Evolutionary conservation across 2,113 vertebrate species (phyloP), one percentile per base, ranked within the genome.

Genomic region (Laterallus jamaicensis): DNA sequence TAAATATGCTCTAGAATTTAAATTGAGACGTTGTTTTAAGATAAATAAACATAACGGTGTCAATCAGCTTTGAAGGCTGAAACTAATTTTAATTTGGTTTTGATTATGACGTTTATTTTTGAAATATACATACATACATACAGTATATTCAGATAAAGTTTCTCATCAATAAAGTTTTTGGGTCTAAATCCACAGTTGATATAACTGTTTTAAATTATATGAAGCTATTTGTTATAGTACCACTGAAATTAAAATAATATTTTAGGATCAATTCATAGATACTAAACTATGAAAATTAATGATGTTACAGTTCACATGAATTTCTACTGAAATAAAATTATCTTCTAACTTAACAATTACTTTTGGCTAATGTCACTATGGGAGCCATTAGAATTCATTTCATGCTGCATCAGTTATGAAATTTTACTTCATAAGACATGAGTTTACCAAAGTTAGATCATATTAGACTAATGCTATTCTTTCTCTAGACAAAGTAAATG

Each of bases 301-400:
- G 15, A 67, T 68, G 9, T n/a, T 58, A 79, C 39, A 32, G n/a
- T 55, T 93, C 63, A 76, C 3, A 20, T 40, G 21, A 44, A 49
- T 83, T 92, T 90, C 28, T 83, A 26, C 55, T 67, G 42, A 85
- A 67, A 75, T 54, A 44, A 80, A 90, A 88, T 83, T 80, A 24
- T 74, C 50, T 76, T 73, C 37, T 74, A 14, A 42, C 10, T 77
- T 77, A 75, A 87, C 67, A 80, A 81, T 83, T 94, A 81, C 37
- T 66, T 92, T 83, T 93, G 50, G 37, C 15, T 83, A 59, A 74
- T 86, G 25, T 63, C 80, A 93, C 82, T 83, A 39, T 32, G 47
- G 82, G 26, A 93, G 42, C 12, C 17, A 78, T 91, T 84, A 78
- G 66, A 94, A 91, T 81, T 90, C 17, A 88, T 97, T 95, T 94